Conservation (phyloP, 2,113 vertebrate species). For the Corynorhinus townsendii region DNA sequence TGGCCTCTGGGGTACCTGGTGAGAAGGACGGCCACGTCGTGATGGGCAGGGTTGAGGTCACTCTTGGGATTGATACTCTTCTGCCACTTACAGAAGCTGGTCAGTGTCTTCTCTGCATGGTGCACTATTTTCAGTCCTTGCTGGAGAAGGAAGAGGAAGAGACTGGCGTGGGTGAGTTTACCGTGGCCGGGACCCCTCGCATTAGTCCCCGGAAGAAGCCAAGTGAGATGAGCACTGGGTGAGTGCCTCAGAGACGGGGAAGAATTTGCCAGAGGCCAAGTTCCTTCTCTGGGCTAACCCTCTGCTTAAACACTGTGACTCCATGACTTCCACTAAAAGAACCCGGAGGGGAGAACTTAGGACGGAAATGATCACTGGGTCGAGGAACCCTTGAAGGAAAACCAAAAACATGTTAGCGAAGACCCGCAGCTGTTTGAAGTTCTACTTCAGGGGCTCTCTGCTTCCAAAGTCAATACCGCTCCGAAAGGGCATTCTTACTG, state of each 20-base stretch:
- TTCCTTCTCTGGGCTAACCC: not conserved
- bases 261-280: not conserved
- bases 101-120: constrained; percentile 93
- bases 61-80: constrained; percentile 96
- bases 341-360: not conserved
- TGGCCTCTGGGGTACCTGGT: constrained; percentile 84
- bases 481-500: not conserved
- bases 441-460: not conserved
- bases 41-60: constrained; percentile 94
- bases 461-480: not conserved
- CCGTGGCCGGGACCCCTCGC: not conserved
- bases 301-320: not conserved
- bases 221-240: not conserved
- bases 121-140: constrained; percentile 95
- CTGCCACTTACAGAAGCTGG: constrained; percentile 98
- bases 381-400: not conserved
- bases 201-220: not conserved
- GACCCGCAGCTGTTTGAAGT: not conserved
- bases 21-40: constrained; percentile 93
- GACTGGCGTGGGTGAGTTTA: not conserved
- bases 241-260: not conserved
- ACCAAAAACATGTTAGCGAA: not conserved
- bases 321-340: not conserved
- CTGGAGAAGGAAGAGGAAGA: constrained; percentile 66
- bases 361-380: not conserved